These are phyloP conservation scores for Amblyopsis hoosieri DNA, from an alignment of 2,797 vertebrate species.

Conservation along the genomic window DNA sequence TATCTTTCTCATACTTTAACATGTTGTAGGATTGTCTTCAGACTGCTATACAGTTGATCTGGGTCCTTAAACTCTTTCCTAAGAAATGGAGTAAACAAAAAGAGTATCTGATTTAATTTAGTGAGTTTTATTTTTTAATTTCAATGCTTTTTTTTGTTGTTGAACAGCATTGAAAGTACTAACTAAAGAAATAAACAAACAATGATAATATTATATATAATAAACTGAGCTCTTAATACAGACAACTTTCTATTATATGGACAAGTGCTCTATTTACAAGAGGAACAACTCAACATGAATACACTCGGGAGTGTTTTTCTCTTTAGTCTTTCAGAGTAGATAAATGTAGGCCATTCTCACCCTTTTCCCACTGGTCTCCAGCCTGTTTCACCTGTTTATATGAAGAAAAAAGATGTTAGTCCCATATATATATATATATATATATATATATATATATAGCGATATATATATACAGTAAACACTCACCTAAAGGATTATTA, in stretches of 20 bases:
- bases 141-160: neutral
- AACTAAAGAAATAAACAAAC: neutral
- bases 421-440: neutral
- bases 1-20: conserved; percentile 85
- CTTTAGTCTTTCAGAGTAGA: neutral
- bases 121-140: too few relatives aligned
- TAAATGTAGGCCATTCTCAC: conserved; percentile 46
- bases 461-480: too few relatives aligned
- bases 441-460: too few relatives aligned
- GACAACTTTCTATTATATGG: too few relatives aligned
- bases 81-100: conserved; percentile 40
- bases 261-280: neutral
- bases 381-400: conserved; percentile 84
- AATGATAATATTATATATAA: neutral
- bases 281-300: neutral
- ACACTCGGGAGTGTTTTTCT: neutral
- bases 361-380: conserved; percentile 96
- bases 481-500: too few relatives aligned
- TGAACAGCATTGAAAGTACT: neutral
- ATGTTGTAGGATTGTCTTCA: conserved; percentile 96
- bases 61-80: conserved; percentile 97
- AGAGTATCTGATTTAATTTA: neutral
- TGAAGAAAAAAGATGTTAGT: conserved; percentile 17
- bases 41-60: conserved; percentile 92
- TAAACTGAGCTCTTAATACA: neutral